Percentiles rank a stretch among this genome's conserved stretches.
phyloP scores from a whole-genome alignment of 92 coral and sea anemone species.

The Bergia puertoricense region DNA sequence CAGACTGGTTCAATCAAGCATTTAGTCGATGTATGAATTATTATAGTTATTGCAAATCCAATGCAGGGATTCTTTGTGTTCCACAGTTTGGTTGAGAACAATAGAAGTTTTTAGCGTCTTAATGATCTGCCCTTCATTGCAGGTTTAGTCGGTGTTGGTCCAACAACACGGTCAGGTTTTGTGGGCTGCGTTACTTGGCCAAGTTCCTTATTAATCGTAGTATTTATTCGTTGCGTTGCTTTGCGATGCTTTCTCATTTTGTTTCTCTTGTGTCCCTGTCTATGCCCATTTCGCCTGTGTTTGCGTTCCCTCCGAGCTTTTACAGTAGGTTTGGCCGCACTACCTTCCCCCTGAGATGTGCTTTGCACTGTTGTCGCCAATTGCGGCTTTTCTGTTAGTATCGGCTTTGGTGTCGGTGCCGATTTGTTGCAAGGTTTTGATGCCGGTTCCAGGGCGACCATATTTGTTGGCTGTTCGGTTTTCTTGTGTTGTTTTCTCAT shows the following conservation, averaged over 20 bases:
- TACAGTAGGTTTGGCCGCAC: not conserved
- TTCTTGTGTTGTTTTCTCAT: not conserved
- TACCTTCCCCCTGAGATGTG: not conserved
- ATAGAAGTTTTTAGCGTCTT: not conserved
- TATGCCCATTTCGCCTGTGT: conserved; percentile 8
- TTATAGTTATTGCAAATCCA: not conserved
- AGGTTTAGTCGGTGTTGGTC: conserved; percentile 27
- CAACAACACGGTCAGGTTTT: not conserved
- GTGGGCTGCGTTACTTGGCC: not conserved
- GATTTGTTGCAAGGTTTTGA: conserved; percentile 7
- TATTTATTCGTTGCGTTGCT: not conserved
- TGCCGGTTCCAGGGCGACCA: not conserved
- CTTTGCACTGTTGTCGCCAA: not conserved
- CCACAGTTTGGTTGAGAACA: not conserved
- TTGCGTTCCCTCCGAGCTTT: conserved; percentile 26
- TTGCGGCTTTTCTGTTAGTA: not conserved
- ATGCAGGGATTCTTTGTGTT: not conserved
- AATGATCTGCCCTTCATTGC: conserved; percentile 30
- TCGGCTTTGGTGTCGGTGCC: not conserved
- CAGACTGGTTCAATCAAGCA: not conserved
- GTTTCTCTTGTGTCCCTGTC: conserved; percentile 9
- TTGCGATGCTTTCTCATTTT: conserved; percentile 6
- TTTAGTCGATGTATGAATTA: not conserved
- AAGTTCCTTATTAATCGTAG: not conserved
- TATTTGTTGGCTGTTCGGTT: not conserved